Evolutionary conservation across 1,140 invertebrate species (phyloP).

Genomic region (Polypedilum vanderplanki): DNA sequence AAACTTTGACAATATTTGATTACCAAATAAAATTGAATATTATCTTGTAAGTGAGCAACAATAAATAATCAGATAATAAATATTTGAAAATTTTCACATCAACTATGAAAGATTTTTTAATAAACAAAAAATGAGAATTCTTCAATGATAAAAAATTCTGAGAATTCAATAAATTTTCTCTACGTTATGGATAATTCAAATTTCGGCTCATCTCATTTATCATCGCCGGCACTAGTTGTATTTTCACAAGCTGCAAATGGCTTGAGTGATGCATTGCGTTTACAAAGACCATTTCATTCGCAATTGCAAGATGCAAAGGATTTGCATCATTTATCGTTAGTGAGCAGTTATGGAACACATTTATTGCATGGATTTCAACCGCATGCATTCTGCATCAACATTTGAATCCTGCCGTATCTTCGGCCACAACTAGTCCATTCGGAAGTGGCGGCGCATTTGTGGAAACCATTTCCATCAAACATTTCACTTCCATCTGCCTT

Average conservation of each 20-base stretch:
- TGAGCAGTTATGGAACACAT: constrained; percentile 43
- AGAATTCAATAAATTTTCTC: too few species aligned
- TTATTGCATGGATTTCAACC: constrained; percentile 42
- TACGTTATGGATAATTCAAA: constrained; percentile 27
- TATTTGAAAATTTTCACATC: too few species aligned
- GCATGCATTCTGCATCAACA: constrained; percentile 41
- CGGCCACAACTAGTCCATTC: constrained; percentile 40
- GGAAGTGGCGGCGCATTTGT: constrained; percentile 40
- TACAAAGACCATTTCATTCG: constrained; percentile 33
- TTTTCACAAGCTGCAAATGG: constrained; percentile 31
- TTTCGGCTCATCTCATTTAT: constrained; percentile 30
- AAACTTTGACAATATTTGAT: too few species aligned
- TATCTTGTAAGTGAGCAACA: too few species aligned
- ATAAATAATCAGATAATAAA: too few species aligned
- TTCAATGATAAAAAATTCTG: too few species aligned
- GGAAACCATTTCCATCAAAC: constrained; percentile 42
- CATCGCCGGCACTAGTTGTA: constrained; percentile 30
- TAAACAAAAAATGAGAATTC: background rate
- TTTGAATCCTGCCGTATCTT: constrained; percentile 40
- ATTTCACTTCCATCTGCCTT: constrained; percentile 43
- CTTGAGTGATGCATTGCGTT: constrained; percentile 30
- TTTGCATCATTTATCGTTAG: constrained; percentile 45
- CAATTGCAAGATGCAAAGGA: constrained; percentile 45
- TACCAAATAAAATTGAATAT: too few species aligned
- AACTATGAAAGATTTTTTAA: too few species aligned